Base-by-base conservation (phyloP, 1,140 invertebrate genomes). In the Cardiocondyla obscurior region DNA sequence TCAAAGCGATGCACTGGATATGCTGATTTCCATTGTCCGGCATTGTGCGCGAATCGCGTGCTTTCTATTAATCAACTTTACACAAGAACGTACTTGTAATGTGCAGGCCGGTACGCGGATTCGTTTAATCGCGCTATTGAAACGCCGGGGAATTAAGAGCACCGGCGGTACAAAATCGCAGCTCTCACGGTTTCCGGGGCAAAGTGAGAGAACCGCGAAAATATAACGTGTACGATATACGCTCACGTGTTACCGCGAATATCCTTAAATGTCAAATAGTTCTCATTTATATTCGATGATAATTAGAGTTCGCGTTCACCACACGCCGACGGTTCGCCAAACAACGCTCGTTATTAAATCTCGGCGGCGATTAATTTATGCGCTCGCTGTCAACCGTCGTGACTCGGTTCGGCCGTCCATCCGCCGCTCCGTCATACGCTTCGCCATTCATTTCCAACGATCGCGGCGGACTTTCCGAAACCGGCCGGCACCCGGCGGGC, bases 331-430 rank as follows among this genome's bases (percentile, higher is more conserved):
- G 46, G 46, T 16, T 39, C n/a, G 74, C 46, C 62, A 69, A 79
- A 79, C 74, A 79, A 69, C 64, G 12, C 44, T 33, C 33, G 74
- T 79, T 69, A 79, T 79, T 79, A 79, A 79, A 79, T 79, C 74
- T 79, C 74, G n/a, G n/a, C 33, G 60, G 22, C 74, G 62, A 79
- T 79, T 79, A 79, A 79, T 79, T 79, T 69, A 79, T 69, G 62
- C 62, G 46, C 62, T 30, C 57, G 22, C 62, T 69, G 74, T 79
- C 74, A 79, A 76, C 28, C 42, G 33, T n/a, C 74, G 74, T 12
- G 44, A 14, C n/a, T 36, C 30, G 30, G 73, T 30, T n/a, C 69
- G 36, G 39, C 33, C 58, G 33, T 62, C 19, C 58, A 42, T 60
- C 16, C 33, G 30, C 49, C 8, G 42, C 22, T 25, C 14, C 58